Conservation (phyloP, 2,113 vertebrate genomes). For the Pycnonotus jocosus region DNA sequence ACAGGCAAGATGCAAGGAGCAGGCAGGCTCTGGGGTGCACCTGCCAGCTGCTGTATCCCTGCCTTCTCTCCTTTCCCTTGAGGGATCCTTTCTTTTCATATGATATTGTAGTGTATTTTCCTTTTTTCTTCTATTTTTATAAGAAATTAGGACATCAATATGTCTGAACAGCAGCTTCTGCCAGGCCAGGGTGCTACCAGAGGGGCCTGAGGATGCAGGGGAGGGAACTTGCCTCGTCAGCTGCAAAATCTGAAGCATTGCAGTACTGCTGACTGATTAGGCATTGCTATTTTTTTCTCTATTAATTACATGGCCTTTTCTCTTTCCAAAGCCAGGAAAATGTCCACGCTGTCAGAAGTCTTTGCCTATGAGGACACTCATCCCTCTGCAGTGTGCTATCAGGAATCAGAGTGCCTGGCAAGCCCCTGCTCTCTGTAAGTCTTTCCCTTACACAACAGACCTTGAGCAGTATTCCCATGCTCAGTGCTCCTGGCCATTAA, state of each 20-base stretch:
- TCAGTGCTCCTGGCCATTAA: neutral
- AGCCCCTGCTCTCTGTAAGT: neutral
- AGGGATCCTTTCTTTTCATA: neutral
- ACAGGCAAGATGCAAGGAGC: neutral
- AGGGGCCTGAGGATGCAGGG: neutral
- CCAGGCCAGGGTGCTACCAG: neutral
- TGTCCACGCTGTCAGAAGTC: neutral
- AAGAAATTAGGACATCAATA: neutral
- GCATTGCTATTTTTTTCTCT: neutral
- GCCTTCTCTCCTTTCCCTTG: neutral
- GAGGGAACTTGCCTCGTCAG: neutral
- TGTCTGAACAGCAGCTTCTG: neutral
- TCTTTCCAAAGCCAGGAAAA: constrained; percentile 11
- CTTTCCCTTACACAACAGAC: neutral
- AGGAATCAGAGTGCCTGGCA: neutral
- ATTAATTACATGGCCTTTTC: neutral
- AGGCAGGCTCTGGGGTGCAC: neutral
- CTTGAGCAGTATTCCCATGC: neutral
- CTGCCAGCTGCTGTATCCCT: neutral
- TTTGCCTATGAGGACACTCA: neutral
- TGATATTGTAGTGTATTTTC: neutral
- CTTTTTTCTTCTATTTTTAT: neutral
- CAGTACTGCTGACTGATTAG: neutral
- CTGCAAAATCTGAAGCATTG: neutral
- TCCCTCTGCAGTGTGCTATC: neutral